phyloP scores from a whole-genome alignment of 2,888 invertebrate genomes.

The Choristoneura rosaceana region DNA sequence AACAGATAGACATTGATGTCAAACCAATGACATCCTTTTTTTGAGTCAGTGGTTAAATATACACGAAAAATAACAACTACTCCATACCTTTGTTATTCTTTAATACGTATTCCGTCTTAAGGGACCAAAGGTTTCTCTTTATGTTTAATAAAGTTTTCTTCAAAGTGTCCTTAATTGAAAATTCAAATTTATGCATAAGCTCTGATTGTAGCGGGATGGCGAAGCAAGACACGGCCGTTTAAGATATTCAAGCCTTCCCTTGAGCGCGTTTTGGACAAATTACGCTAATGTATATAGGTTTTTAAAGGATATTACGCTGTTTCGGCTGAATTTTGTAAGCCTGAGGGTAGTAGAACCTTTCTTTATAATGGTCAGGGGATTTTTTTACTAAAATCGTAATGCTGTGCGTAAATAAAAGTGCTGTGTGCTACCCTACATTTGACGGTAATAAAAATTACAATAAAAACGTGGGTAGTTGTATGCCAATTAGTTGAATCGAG shows the following conservation, averaged over 20 bases:
- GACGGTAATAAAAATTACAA: too few relatives aligned
- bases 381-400: not conserved
- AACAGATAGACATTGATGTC: too few relatives aligned
- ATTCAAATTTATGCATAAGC: slow-evolving; percentile 86
- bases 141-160: slow-evolving; percentile 84
- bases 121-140: slow-evolving; percentile 84
- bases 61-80: slow-evolving; percentile 31
- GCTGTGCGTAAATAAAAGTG: too few relatives aligned
- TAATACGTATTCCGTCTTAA: slow-evolving; percentile 77
- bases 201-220: slow-evolving; percentile 76
- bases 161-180: slow-evolving; percentile 84
- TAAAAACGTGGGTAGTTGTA: too few relatives aligned
- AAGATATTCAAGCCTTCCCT: slow-evolving; percentile 71
- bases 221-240: slow-evolving; percentile 65
- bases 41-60: not conserved
- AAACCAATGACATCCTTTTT: too few relatives aligned
- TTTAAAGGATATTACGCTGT: slow-evolving; percentile 30
- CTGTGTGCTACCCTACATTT: too few relatives aligned
- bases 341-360: slow-evolving; percentile 10
- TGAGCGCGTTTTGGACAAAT: slow-evolving; percentile 69
- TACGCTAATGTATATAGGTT: slow-evolving; percentile 53
- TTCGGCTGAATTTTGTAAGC: slow-evolving; percentile 25
- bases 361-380: slow-evolving; percentile 4
- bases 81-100: slow-evolving; percentile 57
- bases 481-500: too few relatives aligned